phyloP scores from a whole-genome alignment of 2,113 vertebrate species.

The Passer montanus region DNA sequence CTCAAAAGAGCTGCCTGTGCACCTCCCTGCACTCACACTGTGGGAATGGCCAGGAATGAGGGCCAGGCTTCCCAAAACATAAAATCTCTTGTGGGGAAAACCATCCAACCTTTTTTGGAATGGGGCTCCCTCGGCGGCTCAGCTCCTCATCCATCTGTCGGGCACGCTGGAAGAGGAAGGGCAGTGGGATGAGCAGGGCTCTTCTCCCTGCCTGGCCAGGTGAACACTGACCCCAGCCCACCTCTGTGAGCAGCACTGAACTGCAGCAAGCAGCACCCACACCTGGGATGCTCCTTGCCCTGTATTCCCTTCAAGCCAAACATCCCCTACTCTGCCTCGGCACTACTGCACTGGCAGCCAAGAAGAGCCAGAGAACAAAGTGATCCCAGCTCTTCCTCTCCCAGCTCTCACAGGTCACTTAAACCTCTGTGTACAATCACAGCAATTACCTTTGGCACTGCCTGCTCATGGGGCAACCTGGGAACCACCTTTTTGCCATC shows the following conservation, averaged over 20 bases:
- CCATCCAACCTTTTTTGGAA: conserved; percentile 87
- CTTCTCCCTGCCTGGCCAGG: fast-evolving
- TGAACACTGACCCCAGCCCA: fast-evolving
- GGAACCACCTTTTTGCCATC: conserved; percentile 81
- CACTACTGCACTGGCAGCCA: fast-evolving
- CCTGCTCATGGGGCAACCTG: conserved; percentile 76
- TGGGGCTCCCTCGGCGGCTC: conserved; percentile 83
- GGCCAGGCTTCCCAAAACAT: neutral
- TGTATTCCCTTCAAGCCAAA: neutral
- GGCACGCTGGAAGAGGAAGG: conserved; percentile 75
- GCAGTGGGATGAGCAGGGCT: neutral
- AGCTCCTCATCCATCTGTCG: conserved; percentile 84
- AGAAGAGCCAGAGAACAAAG: neutral
- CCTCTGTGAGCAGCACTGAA: fast-evolving
- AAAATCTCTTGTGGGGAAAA: neutral
- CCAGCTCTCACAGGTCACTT: neutral
- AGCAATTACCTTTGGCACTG: conserved; percentile 81
- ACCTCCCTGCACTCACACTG: fast-evolving
- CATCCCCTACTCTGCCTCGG: neutral
- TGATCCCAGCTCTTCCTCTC: neutral
- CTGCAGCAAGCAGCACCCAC: neutral
- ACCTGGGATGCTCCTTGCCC: neutral
- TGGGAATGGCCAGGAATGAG: neutral
- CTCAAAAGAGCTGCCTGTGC: neutral
- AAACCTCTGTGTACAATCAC: neutral